A percentile compares a stretch with the other conserved stretches of the same genome.
These are phyloP conservation scores for Urophycis tenuis DNA, from an alignment of 2,797 vertebrate genomes.

Conservation along the genomic window DNA sequence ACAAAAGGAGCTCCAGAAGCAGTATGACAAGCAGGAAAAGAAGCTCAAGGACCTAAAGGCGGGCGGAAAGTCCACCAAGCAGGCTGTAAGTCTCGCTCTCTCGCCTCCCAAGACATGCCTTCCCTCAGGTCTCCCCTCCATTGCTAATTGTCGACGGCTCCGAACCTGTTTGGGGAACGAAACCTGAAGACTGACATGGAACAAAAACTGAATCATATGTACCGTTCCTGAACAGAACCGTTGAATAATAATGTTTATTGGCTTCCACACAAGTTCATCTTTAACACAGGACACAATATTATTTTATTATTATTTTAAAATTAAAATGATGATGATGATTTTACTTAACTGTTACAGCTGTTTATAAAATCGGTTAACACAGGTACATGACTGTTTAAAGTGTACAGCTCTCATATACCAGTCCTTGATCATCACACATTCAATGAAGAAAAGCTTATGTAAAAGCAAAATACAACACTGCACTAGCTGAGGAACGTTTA, in stretches of 20 bases:
- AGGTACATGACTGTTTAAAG: too few relatives aligned
- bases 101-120: background rate
- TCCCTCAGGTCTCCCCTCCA: background rate
- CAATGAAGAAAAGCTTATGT: background rate
- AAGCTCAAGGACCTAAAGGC: slow-evolving; percentile 89
- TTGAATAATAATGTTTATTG: background rate
- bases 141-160: background rate
- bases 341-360: too few relatives aligned
- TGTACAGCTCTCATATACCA: background rate
- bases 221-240: too few relatives aligned
- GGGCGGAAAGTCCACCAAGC: slow-evolving; percentile 89
- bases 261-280: background rate
- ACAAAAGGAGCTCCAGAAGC: slow-evolving; percentile 88
- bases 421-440: background rate
- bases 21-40: slow-evolving; percentile 92
- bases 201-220: background rate
- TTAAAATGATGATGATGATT: too few relatives aligned
- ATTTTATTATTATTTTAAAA: too few relatives aligned
- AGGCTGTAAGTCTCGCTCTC: slow-evolving; percentile 73
- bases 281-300: too few relatives aligned
- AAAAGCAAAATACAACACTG: background rate
- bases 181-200: too few relatives aligned
- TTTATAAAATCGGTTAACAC: too few relatives aligned
- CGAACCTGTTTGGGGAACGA: background rate
- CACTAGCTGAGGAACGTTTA: too few relatives aligned